Evolutionary conservation across 2,888 invertebrate species (phyloP), one percentile per base, ranked within the genome.

Genomic region (Meiosimyza platycephala): DNA sequence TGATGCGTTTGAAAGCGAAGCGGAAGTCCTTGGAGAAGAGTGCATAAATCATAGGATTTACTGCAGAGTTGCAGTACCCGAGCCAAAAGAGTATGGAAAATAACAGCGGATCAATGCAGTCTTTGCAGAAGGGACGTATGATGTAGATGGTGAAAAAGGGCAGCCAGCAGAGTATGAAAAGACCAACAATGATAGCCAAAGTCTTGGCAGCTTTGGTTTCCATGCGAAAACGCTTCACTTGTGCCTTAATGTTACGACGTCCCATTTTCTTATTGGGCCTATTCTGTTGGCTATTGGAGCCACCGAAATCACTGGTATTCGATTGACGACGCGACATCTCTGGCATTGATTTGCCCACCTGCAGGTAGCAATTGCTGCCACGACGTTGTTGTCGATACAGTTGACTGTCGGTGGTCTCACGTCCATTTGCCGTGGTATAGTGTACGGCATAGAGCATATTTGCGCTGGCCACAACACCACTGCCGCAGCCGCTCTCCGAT

Each of bases 121-220:
- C 90, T 59, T 91, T 92, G 85, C 95, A 96, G 85, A 95, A 97
- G 0, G 96, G 97, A 13, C 95, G 90, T 71, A 97, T 91, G 64
- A 97, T 90, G 87, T 98, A 98, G 89, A 97, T 95, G 62, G 96
- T 96, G 89, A 98, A 97, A 89, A 98, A 98, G 0, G 98, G 98
- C 72, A 97, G 90, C 98, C 98, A 99, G 87, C 98, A 99, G 82
- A 95, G 91, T 72, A 98, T 96, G 88, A 99, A 99, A 62, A 97
- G 95, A 1, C 98, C 98, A 5, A 99, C 98, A 77, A 99, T 98
- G 78, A 99, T 97, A 75, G 96, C 98, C 69, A 98, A 89, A 0
- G 98, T 98, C 87, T 98, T 98, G 2, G 98, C 97, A 0, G 98
- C 98, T 88, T 98, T 98, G 0, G 97, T 97, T 86, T 98, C 98